A percentile compares a stretch with the other conserved stretches of the same genome.
Conservation (phyloP, 2,797 vertebrate species). For the Chelon labrosus region DNA sequence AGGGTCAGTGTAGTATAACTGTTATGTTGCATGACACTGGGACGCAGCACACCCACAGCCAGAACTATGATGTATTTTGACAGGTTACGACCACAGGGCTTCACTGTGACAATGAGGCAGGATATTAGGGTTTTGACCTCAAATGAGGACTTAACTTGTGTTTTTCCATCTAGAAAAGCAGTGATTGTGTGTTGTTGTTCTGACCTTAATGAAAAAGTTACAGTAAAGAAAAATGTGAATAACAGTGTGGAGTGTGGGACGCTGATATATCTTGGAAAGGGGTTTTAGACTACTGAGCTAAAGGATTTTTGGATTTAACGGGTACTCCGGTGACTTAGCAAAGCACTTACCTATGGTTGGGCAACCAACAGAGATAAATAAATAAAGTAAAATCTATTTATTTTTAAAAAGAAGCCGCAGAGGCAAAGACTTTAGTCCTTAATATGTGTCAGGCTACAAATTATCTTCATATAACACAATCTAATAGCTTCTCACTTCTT, state of each 20-base stretch:
- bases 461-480: not conserved
- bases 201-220: not conserved
- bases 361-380: not conserved
- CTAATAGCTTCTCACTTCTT: not conserved
- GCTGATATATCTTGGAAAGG: not conserved
- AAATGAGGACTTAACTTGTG: not conserved
- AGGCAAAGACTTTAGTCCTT: not conserved
- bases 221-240: too few relatives aligned
- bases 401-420: not conserved
- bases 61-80: conserved; percentile 1
- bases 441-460: not conserved
- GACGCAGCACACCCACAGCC: conserved; percentile 7
- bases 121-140: not conserved
- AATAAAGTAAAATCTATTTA: too few relatives aligned
- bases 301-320: not conserved
- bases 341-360: not conserved
- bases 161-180: not conserved
- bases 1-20: conserved; percentile 26
- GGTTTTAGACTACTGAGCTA: not conserved
- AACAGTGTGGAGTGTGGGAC: too few relatives aligned
- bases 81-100: not conserved
- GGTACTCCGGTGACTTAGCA: not conserved
- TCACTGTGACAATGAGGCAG: not conserved
- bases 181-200: not conserved
- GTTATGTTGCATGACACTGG: not conserved